phyloP scores from a whole-genome alignment of 2,888 invertebrate species.

The Penaeus monodon region DNA sequence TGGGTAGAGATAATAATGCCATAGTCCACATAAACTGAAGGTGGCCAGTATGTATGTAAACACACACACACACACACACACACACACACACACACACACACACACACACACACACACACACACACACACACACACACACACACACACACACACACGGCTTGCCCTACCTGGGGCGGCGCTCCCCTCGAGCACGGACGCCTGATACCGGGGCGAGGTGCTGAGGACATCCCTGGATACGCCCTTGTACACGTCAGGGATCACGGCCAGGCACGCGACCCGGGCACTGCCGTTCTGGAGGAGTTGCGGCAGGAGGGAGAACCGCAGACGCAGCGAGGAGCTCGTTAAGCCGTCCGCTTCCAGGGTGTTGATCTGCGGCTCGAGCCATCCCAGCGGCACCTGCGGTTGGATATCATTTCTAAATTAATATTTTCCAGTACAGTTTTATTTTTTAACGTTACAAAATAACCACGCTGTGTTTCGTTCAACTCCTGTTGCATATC shows the following conservation, averaged over 20 bases:
- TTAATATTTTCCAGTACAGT: too few species aligned
- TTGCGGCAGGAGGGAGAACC: slow-evolving; percentile 4
- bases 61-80: rapidly evolving
- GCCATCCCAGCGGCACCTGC: not conserved
- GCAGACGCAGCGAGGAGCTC: slow-evolving; percentile 4
- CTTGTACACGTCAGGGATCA: not conserved
- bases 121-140: rapidly evolving
- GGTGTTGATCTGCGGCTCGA: not conserved
- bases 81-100: rapidly evolving
- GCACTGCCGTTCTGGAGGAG: slow-evolving; percentile 12
- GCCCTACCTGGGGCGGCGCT: too few species aligned
- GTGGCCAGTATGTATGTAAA: too few species aligned
- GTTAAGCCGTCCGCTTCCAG: not conserved
- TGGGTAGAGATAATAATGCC: too few species aligned
- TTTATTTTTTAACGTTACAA: too few species aligned
- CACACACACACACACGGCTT: too few species aligned
- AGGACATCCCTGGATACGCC: not conserved
- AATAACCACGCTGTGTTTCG: too few species aligned
- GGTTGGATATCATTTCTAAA: too few species aligned
- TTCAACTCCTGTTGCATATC: too few species aligned
- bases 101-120: rapidly evolving
- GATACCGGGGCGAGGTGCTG: not conserved
- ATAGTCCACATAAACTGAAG: too few species aligned
- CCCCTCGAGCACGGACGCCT: slow-evolving; percentile 4
- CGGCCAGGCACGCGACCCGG: slow-evolving; percentile 1